Conservation (phyloP, 2,888 invertebrate genomes). For the Chloroclystis v-ata region DNA sequence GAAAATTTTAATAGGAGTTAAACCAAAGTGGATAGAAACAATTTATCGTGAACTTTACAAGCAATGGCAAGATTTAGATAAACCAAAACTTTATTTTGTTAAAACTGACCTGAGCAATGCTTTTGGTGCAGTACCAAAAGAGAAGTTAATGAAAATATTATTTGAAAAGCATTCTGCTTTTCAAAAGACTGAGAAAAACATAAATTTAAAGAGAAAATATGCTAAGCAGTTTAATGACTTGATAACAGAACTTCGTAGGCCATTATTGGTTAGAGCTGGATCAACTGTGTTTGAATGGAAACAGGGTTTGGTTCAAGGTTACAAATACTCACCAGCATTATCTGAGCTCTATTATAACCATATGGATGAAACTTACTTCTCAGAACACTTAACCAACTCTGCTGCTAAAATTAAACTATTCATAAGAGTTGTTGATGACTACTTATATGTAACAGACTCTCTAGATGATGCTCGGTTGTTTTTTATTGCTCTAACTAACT, state of each 20-base stretch:
- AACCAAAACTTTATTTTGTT: constrained; percentile 66
- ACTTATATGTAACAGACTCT: constrained; percentile 66
- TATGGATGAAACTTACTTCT: constrained; percentile 57
- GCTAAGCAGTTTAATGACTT: constrained; percentile 56
- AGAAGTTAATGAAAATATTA: constrained; percentile 53
- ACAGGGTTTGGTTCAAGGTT: constrained; percentile 68
- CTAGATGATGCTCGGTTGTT: constrained; percentile 54
- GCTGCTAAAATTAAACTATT: constrained; percentile 50
- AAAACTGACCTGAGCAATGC: constrained; percentile 71
- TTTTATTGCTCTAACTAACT: constrained; percentile 54
- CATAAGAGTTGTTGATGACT: constrained; percentile 69
- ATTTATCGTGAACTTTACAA: constrained; percentile 43
- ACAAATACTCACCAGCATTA: constrained; percentile 70
- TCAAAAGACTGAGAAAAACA: constrained; percentile 47
- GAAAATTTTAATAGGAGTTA: constrained; percentile 43
- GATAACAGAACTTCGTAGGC: constrained; percentile 53
- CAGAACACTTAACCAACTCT: constrained; percentile 37
- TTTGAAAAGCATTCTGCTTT: constrained; percentile 43
- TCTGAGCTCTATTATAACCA: constrained; percentile 67
- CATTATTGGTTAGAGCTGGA: constrained; percentile 62
- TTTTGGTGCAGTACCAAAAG: constrained; percentile 66
- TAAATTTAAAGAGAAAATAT: constrained; percentile 46
- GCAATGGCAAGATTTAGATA: constrained; percentile 50
- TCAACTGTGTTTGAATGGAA: constrained; percentile 70
- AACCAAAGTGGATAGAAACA: constrained; percentile 46